A percentile compares a stretch with the other conserved stretches of the same genome.
phyloP scores from a whole-genome alignment of 2,888 invertebrate species.

The Drosophila multiciliata region DNA sequence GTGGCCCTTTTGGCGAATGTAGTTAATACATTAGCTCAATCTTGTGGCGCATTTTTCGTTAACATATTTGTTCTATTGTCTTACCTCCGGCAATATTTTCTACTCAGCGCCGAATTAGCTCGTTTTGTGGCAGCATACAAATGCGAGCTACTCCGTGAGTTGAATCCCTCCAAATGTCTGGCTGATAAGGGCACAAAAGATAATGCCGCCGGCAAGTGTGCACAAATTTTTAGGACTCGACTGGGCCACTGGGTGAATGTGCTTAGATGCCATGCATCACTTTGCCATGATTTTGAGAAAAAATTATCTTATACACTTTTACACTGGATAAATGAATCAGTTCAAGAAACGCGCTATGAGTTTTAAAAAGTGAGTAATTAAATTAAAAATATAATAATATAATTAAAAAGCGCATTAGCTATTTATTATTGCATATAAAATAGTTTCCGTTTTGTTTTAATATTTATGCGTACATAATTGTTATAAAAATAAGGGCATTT shows the following conservation, averaged over 20 bases:
- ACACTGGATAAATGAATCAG: not conserved
- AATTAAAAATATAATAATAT: not conserved
- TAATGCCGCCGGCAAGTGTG: constrained; percentile 63
- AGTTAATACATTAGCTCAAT: constrained; percentile 60
- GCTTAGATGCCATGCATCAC: constrained; percentile 34
- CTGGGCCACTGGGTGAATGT: not conserved
- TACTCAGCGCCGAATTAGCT: constrained; percentile 56
- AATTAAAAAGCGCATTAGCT: not conserved
- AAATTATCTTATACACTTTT: constrained; percentile 18
- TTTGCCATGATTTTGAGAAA: constrained; percentile 45
- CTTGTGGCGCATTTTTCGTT: constrained; percentile 15
- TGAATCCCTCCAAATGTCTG: constrained; percentile 39
- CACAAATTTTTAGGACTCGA: constrained; percentile 25
- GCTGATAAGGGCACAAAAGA: constrained; percentile 68
- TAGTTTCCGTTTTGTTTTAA: not conserved
- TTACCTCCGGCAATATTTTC: constrained; percentile 48
- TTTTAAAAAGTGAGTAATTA: not conserved
- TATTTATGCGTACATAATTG: not conserved
- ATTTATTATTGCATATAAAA: not conserved
- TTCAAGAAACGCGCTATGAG: not conserved
- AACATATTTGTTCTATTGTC: constrained; percentile 22
- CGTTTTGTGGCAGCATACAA: constrained; percentile 53
- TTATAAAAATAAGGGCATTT: constrained; percentile 14
- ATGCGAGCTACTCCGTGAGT: constrained; percentile 39
- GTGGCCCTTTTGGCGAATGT: constrained; percentile 39